Conservation (phyloP, 2,888 invertebrate genomes). For the Gasteruption jaculator region DNA sequence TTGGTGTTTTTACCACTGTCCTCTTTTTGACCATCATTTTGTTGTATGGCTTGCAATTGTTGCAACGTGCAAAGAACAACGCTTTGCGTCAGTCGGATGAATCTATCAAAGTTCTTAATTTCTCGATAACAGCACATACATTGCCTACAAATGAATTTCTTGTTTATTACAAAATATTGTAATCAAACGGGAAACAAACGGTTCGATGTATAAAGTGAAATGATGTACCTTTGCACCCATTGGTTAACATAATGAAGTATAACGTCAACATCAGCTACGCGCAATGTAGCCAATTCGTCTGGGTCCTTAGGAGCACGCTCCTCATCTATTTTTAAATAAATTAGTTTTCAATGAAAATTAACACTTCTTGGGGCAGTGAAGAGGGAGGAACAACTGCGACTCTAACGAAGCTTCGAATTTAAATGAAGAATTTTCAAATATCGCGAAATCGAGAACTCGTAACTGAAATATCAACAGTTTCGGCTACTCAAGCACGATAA, state of each 20-base stretch:
- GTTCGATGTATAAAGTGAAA: conserved; percentile 4
- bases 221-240: conserved; percentile 78
- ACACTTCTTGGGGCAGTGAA: too few species aligned
- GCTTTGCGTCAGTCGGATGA: conserved; percentile 84
- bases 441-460: too few species aligned
- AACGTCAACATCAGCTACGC: conserved; percentile 76
- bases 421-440: too few species aligned
- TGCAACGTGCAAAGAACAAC: conserved; percentile 79
- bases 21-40: conserved; percentile 43
- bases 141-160: conserved; percentile 63
- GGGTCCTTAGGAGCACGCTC: conserved; percentile 73
- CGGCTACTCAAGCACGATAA: too few species aligned
- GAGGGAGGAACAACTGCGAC: too few species aligned
- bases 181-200: conserved; percentile 12
- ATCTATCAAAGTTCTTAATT: conserved; percentile 86
- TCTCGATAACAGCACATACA: conserved; percentile 95
- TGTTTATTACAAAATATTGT: not conserved
- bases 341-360: too few species aligned
- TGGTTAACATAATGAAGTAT: conserved; percentile 81
- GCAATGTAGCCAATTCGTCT: conserved; percentile 70
- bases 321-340: conserved; percentile 60
- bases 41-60: conserved; percentile 69
- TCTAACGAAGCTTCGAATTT: too few species aligned
- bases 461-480: too few species aligned
- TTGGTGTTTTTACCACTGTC: conserved; percentile 43